Evolutionary conservation across 2,888 invertebrate species (phyloP).

Genomic region (Lissonota sp.): DNA sequence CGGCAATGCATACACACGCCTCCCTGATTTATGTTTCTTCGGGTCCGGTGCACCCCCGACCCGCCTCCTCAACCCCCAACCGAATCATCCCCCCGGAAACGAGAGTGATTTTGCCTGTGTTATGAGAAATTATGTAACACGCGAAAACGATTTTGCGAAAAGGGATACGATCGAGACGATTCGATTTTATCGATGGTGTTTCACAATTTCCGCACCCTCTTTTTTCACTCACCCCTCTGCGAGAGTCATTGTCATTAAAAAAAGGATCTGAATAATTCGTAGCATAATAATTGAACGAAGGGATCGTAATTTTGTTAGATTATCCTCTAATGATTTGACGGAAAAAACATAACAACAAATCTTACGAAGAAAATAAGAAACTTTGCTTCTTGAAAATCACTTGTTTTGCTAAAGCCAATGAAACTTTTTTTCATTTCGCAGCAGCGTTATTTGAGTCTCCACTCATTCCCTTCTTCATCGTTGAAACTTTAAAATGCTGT

Average conservation of each 20-base stretch:
- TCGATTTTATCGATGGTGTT: conserved; percentile 29
- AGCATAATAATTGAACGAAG: neutral
- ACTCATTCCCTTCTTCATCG: too few species aligned
- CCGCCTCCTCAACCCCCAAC: too few species aligned
- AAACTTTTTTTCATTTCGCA: too few species aligned
- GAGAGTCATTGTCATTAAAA: neutral
- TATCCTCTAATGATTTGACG: neutral
- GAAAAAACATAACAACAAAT: too few species aligned
- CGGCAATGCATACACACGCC: neutral
- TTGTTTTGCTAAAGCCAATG: too few species aligned
- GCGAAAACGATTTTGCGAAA: conserved; percentile 13
- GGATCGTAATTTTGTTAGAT: neutral
- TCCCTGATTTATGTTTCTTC: conserved; percentile 40
- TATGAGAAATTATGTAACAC: conserved; percentile 31
- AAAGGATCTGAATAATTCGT: neutral
- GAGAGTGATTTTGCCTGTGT: conserved; percentile 38
- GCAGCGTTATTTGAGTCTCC: too few species aligned
- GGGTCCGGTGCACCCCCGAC: too few species aligned
- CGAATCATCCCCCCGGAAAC: conserved; percentile 40
- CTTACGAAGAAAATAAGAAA: too few species aligned
- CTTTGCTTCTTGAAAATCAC: too few species aligned
- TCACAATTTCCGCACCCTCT: conserved; percentile 12
- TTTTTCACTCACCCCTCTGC: conserved; percentile 1
- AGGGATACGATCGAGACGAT: conserved; percentile 32
- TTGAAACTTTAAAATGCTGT: too few species aligned